Conservation (phyloP, 1,140 invertebrate genomes). For the Chironomus tepperi region DNA sequence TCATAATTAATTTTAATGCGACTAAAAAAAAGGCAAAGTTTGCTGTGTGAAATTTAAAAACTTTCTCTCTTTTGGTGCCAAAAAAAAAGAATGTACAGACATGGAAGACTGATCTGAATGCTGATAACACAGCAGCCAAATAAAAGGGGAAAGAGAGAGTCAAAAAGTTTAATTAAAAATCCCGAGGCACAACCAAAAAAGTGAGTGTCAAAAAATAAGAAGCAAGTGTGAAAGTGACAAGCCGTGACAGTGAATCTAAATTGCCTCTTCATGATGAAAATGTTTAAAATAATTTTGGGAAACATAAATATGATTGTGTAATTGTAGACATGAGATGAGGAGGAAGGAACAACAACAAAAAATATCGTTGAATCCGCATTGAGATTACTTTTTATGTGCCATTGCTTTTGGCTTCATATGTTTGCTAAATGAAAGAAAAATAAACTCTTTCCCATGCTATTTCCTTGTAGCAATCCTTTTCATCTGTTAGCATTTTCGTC, state of each 20-base stretch:
- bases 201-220: no score
- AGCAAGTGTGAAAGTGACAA: neutral
- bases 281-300: neutral
- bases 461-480: no score
- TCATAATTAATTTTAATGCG: neutral
- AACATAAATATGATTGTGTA: neutral
- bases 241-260: constrained; percentile 9
- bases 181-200: no score
- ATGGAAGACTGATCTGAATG: neutral
- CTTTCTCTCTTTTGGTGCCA: neutral
- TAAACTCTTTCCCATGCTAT: no score
- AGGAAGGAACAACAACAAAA: no score
- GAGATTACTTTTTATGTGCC: no score
- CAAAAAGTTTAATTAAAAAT: no score
- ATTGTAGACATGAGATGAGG: no score
- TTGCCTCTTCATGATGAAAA: constrained; percentile 8
- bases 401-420: no score
- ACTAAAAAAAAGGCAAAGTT: neutral
- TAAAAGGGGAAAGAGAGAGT: neutral
- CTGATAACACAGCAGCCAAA: neutral
- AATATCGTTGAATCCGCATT: no score
- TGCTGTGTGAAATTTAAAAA: neutral
- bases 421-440: no score
- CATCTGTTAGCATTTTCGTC: no score
- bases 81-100: neutral